These are phyloP conservation scores for Gallinago undulata DNA, from an alignment of 2,113 vertebrate genomes.

Conservation along the genomic window DNA sequence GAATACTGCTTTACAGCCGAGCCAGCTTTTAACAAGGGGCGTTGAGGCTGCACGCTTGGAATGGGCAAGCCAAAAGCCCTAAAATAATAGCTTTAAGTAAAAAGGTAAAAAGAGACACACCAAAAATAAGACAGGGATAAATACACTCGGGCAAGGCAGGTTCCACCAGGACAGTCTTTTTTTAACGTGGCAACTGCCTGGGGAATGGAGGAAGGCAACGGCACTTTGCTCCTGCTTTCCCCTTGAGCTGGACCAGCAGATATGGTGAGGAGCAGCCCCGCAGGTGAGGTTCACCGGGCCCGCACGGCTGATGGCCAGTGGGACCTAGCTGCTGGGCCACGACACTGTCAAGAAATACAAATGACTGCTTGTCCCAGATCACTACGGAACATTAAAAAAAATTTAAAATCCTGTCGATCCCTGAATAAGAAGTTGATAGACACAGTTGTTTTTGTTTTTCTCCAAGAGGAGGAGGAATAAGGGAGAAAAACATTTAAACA, in stretches of 20 bases:
- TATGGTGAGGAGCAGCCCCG: constrained; percentile 14
- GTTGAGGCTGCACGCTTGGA: neutral
- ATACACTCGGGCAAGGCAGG: constrained; percentile 19
- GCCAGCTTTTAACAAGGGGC: neutral
- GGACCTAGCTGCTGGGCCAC: constrained; percentile 24
- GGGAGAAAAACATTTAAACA: constrained; percentile 58
- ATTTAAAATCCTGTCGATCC: constrained; percentile 80
- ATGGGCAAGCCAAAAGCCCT: constrained; percentile 49
- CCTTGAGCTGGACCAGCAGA: neutral
- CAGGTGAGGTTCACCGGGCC: neutral
- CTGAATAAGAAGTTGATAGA: constrained; percentile 79
- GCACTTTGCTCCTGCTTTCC: constrained; percentile 22
- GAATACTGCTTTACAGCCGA: neutral
- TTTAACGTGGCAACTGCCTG: constrained; percentile 35
- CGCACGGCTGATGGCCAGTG: neutral
- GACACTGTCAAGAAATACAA: constrained; percentile 46
- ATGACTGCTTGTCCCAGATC: constrained; percentile 58
- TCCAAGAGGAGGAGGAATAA: constrained; percentile 61
- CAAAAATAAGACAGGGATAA: constrained; percentile 60
- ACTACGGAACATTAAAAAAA: constrained; percentile 72
- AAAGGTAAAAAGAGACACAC: constrained; percentile 52
- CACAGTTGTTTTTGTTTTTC: constrained; percentile 69
- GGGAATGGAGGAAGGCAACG: constrained; percentile 1
- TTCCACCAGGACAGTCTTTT: constrained; percentile 40
- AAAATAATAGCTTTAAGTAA: constrained; percentile 23